These are phyloP conservation scores for Cinclus cinclus DNA, from an alignment of 2,113 vertebrate species.

Conservation along the genomic window DNA sequence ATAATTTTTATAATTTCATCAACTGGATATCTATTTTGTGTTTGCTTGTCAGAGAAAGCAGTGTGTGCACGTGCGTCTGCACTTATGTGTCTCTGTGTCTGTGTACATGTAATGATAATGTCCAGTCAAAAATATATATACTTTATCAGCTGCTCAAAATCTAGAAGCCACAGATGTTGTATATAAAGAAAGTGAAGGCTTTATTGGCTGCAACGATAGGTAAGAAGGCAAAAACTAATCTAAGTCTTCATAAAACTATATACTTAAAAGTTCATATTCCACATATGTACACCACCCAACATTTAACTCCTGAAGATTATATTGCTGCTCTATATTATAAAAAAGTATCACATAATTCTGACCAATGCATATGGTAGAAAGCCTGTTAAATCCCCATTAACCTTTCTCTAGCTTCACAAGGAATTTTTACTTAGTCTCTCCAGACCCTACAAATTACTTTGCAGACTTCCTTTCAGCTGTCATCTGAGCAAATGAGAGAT, in stretches of 20 bases:
- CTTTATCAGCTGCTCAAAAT: not conserved
- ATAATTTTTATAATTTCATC: slow-evolving; percentile 9
- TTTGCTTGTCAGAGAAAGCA: not conserved
- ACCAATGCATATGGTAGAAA: not conserved
- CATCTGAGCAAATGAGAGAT: not conserved
- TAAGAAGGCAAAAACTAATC: not conserved
- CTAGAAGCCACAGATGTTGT: not conserved
- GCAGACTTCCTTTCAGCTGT: not conserved
- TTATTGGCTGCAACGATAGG: not conserved
- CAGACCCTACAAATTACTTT: not conserved
- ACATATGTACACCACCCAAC: not conserved
- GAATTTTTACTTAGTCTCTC: not conserved
- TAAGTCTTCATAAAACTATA: not conserved
- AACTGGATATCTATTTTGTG: not conserved
- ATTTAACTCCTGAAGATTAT: not conserved
- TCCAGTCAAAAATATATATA: not conserved
- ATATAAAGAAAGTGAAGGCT: not conserved
- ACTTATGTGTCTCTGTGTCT: not conserved
- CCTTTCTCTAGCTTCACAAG: not conserved
- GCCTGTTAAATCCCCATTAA: not conserved
- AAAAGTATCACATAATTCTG: not conserved
- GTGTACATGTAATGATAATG: not conserved
- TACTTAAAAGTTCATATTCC: not conserved
- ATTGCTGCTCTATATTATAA: not conserved
- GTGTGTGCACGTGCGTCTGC: not conserved